phyloP scores from a whole-genome alignment of 2,888 invertebrate species.

The Sarcophaga subvicina region DNA sequence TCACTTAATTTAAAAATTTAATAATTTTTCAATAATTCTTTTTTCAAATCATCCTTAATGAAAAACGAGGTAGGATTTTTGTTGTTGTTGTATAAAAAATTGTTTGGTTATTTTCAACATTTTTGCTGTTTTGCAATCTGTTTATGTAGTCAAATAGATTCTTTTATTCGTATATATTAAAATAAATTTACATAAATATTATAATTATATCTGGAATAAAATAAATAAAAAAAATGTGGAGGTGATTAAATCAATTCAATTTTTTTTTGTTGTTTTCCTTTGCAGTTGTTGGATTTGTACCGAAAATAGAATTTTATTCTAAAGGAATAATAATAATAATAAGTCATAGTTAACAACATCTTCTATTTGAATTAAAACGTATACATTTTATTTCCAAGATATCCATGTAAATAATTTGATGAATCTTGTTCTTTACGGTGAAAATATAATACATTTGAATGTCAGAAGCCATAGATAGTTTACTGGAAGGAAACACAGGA shows the following conservation, averaged over 20 bases:
- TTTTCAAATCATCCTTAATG: constrained; percentile 76
- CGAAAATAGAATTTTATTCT: constrained; percentile 4
- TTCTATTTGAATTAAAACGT: neutral
- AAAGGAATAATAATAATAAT: neutral
- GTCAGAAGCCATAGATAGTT: too few relatives aligned
- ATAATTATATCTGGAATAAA: neutral
- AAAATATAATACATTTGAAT: too few relatives aligned
- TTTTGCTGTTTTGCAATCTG: constrained; percentile 53
- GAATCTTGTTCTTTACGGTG: too few relatives aligned
- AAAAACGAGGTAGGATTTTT: constrained; percentile 81
- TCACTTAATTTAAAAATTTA: constrained; percentile 72
- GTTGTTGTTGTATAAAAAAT: constrained; percentile 71
- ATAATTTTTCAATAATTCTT: constrained; percentile 64
- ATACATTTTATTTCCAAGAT: neutral
- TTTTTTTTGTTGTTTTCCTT: neutral
- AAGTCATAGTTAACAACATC: neutral
- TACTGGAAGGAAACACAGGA: too few relatives aligned
- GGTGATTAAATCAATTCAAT: neutral
- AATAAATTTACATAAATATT: constrained; percentile 5
- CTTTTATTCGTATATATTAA: constrained; percentile 7
- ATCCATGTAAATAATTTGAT: too few relatives aligned
- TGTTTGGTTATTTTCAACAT: constrained; percentile 64
- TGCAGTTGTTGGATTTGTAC: too few relatives aligned
- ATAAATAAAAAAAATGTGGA: constrained; percentile 5
- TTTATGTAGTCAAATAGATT: constrained; percentile 40